phyloP scores from a whole-genome alignment of 2,888 invertebrate species.

The Parnassius apollo region DNA sequence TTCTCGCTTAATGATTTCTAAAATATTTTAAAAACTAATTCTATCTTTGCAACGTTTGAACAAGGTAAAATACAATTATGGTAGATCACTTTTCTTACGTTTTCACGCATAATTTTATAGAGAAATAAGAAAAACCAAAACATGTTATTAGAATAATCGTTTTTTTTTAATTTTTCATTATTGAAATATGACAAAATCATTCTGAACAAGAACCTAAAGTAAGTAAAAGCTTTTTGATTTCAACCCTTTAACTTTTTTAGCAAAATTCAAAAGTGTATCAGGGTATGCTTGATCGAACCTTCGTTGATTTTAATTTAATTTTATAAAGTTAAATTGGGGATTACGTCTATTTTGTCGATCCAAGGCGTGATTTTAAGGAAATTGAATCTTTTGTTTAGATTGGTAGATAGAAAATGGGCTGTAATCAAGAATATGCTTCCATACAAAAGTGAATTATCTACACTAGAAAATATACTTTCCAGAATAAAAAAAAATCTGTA shows the following conservation, averaged over 20 bases:
- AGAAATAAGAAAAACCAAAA: no score
- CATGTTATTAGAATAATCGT: no score
- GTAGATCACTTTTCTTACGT: no score
- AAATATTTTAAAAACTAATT: not conserved
- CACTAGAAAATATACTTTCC: not conserved
- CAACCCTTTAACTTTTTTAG: constrained; percentile 64
- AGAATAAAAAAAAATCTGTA: no score
- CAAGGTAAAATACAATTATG: no score
- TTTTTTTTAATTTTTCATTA: no score
- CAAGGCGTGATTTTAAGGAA: constrained; percentile 31
- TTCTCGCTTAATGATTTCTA: not conserved
- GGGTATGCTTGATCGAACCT: constrained; percentile 61
- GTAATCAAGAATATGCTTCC: no score
- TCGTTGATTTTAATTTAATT: constrained; percentile 77
- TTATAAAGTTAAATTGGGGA: constrained; percentile 78
- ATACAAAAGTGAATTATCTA: not conserved
- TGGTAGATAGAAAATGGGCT: not conserved
- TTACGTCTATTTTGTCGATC: constrained; percentile 68
- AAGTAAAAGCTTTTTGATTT: constrained; percentile 48
- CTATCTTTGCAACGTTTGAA: no score
- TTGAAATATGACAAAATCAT: no score
- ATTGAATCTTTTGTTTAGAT: constrained; percentile 23
- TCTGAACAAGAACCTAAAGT: no score
- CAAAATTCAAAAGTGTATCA: constrained; percentile 55
- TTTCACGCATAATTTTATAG: no score